phyloP scores from a whole-genome alignment of 1,140 invertebrate genomes.

The Drosophila biarmipes region DNA sequence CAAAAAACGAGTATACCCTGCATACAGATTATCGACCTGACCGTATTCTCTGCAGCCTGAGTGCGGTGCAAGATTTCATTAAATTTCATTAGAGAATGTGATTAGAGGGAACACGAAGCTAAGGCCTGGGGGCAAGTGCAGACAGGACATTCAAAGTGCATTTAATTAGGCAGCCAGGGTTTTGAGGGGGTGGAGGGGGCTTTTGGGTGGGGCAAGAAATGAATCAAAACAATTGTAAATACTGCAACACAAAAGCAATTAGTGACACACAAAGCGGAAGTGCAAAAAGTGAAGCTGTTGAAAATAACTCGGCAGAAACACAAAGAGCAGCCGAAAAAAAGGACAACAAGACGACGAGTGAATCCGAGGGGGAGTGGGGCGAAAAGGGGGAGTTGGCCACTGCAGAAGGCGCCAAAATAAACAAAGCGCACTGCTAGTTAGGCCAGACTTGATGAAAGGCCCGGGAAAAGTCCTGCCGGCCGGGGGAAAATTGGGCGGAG shows the following conservation, averaged over 20 bases:
- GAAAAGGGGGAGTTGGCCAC: slow-evolving; percentile 13
- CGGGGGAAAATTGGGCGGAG: slow-evolving; percentile 16
- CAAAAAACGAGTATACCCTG: no score
- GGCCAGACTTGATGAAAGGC: slow-evolving; percentile 56
- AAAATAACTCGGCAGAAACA: slow-evolving; percentile 69
- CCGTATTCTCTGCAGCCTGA: slow-evolving; percentile 24
- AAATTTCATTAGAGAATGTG: slow-evolving; percentile 64
- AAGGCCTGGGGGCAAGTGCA: slow-evolving; percentile 59
- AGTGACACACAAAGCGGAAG: slow-evolving; percentile 81
- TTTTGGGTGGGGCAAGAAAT: slow-evolving; percentile 53
- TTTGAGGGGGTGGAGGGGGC: background rate
- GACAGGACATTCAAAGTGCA: slow-evolving; percentile 77
- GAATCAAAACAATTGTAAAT: slow-evolving; percentile 82
- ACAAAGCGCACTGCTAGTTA: slow-evolving; percentile 75
- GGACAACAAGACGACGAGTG: slow-evolving; percentile 9
- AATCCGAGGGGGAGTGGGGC: background rate
- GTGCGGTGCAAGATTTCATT: slow-evolving; percentile 55
- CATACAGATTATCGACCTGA: no score
- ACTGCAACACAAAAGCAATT: slow-evolving; percentile 81
- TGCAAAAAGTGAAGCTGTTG: slow-evolving; percentile 81
- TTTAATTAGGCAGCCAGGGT: slow-evolving; percentile 71
- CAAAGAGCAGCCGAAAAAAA: slow-evolving; percentile 32
- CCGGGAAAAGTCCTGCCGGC: slow-evolving; percentile 11
- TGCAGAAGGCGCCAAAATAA: slow-evolving; percentile 78
- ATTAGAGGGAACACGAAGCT: slow-evolving; percentile 55